phyloP scores from a whole-genome alignment of 2,888 invertebrate species.

The Phyto melanocephala region DNA sequence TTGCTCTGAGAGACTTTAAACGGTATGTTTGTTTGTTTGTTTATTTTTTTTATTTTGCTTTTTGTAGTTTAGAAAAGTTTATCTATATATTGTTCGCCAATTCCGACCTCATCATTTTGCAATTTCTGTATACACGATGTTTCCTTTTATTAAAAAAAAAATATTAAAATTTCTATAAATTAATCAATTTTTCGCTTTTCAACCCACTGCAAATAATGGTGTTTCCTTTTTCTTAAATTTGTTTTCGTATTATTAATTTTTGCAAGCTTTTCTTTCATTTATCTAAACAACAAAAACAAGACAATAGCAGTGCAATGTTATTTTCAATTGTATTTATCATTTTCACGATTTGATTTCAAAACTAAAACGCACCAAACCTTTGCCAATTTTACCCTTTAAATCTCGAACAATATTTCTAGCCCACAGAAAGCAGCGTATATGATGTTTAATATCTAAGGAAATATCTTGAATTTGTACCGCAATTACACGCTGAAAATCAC shows the following conservation, averaged over 20 bases:
- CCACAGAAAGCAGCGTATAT: conserved; percentile 18
- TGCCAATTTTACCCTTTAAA: not conserved
- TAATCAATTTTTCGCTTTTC: not conserved
- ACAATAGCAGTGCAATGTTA: not conserved
- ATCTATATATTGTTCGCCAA: no score
- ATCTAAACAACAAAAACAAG: not conserved
- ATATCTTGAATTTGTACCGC: conserved; percentile 7
- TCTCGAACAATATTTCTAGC: conserved; percentile 35
- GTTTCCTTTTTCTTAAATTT: not conserved
- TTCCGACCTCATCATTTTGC: no score
- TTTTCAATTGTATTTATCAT: not conserved
- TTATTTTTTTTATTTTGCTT: no score
- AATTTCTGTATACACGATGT: no score
- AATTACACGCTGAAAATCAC: conserved; percentile 23
- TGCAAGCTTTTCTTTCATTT: not conserved
- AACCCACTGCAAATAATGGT: conserved; percentile 16
- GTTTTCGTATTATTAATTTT: conserved; percentile 13
- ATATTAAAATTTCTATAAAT: not conserved
- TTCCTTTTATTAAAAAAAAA: no score
- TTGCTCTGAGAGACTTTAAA: no score
- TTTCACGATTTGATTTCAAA: not conserved
- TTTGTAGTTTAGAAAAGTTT: no score
- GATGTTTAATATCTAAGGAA: not conserved
- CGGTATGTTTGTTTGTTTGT: no score
- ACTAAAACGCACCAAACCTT: conserved; percentile 15